Evolutionary conservation across 2,888 invertebrate species (phyloP), one percentile per base, ranked within the genome.

Genomic region (Lepidocyrtoides sp.): DNA sequence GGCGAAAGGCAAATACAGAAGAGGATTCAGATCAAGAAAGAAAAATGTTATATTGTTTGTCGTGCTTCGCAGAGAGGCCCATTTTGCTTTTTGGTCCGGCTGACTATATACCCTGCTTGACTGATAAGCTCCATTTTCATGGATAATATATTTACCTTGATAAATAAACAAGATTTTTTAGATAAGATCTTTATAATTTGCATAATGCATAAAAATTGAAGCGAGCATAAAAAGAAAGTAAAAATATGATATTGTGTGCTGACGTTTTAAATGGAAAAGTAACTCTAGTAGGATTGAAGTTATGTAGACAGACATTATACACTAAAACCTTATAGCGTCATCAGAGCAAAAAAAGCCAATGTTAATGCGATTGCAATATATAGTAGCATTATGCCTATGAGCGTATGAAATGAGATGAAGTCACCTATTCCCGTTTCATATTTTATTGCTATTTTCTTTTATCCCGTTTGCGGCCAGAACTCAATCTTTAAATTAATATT

Each of bases 151-250:
- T 90, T 75, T 69, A 14, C 81, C 26, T 60, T 91, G 90, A 91
- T 91, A 85, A 91, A 91, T 91, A 91, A 81, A 91, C 69, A 72
- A 91, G 90, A 91, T 91, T 60, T 20, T 32, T 63, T 8, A 10
- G 91, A 91, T 91, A 82, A 75, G 41, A 91, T 87, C 87, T 87
- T 75, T 1, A 51, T 87, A 83, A 91, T 91, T 91, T 91, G 86
- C 85, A 91, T 91, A 91, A 91, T 85, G 79, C 69, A 91, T 77
- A 77, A 88, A 69, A 57, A 72, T 36, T 57, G 17, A 72, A 72
- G 77, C 29, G 63, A 51, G 32, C 69, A 54, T 29, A 48, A 66
- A 66, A 63, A 86, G 63, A 88, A 66, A 63, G 66, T 12, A 66
- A 66, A 87, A 66, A 88, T 48, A 81, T 81, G 88, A 48, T 81